Evolutionary conservation across 2,797 vertebrate species (phyloP).

Genomic region (Tarsius wallacei): DNA sequence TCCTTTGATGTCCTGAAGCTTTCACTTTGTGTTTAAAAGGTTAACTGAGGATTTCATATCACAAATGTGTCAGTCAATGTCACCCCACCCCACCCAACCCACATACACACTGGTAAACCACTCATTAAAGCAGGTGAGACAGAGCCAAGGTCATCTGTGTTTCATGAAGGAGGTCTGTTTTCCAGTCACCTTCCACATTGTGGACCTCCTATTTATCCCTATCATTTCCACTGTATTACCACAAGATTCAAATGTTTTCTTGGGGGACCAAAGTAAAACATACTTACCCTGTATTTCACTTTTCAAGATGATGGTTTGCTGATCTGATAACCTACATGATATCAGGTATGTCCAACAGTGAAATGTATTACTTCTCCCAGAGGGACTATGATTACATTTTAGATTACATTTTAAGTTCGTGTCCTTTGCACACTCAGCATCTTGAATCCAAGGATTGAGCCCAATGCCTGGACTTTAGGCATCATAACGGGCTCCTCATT

Average conservation of each 20-base stretch:
- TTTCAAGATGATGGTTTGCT: background rate
- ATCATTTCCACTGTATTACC: background rate
- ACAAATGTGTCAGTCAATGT: background rate
- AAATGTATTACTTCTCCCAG: background rate
- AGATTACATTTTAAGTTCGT: background rate
- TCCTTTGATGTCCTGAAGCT: background rate
- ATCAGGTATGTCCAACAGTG: background rate
- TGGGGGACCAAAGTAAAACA: background rate
- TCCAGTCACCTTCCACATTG: background rate
- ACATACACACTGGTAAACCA: background rate
- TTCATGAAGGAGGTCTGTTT: background rate
- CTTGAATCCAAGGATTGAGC: background rate
- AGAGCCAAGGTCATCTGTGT: background rate
- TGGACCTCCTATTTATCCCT: background rate
- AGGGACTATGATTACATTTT: background rate
- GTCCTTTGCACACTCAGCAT: background rate
- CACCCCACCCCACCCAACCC: fast-evolving
- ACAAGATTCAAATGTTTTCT: background rate
- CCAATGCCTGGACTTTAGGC: background rate
- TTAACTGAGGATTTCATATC: background rate
- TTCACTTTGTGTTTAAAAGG: conserved; percentile 15
- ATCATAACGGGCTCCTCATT: background rate
- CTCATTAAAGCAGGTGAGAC: background rate
- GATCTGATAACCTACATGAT: conserved; percentile 1
- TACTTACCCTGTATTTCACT: background rate